phyloP scores from a whole-genome alignment of 2,113 vertebrate genomes.

The Anseranas semipalmata region DNA sequence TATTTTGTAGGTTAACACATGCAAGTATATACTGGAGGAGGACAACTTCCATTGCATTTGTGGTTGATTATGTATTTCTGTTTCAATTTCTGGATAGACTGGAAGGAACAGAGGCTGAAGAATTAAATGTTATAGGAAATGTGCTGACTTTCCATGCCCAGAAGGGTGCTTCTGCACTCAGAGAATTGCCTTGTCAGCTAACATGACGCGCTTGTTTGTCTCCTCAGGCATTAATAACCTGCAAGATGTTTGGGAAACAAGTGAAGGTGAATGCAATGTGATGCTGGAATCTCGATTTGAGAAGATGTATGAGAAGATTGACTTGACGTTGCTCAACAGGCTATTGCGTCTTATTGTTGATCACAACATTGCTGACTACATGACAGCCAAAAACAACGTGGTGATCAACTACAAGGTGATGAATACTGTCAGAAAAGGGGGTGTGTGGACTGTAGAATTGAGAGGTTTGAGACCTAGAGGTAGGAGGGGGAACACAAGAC shows the following conservation, averaged over 20 bases:
- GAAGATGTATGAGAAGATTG: slow-evolving; percentile 99
- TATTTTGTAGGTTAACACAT: not conserved
- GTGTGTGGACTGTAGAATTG: not conserved
- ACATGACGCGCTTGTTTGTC: not conserved
- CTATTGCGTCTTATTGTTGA: slow-evolving; percentile 97
- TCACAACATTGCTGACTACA: slow-evolving; percentile 99
- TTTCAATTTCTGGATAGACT: not conserved
- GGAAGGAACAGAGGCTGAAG: not conserved
- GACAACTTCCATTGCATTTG: not conserved
- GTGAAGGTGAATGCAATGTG: slow-evolving; percentile 97
- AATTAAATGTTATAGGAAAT: not conserved
- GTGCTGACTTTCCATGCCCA: accelerated
- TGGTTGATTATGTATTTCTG: not conserved
- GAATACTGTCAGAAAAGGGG: not conserved
- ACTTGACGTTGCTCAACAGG: slow-evolving; percentile 96
- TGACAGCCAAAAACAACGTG: slow-evolving; percentile 99
- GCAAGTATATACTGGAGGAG: not conserved
- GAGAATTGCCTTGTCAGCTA: not conserved
- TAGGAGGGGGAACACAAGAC: not conserved
- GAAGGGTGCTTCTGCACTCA: not conserved
- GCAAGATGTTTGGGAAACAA: slow-evolving; percentile 98
- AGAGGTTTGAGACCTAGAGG: not conserved
- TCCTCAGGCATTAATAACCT: slow-evolving; percentile 94
- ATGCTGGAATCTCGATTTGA: slow-evolving; percentile 99
- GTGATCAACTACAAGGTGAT: slow-evolving; percentile 98